Evolutionary conservation across 2,113 vertebrate genomes (phyloP), one percentile per base, ranked within the genome.

Genomic region (Toxotes jaculatrix): DNA sequence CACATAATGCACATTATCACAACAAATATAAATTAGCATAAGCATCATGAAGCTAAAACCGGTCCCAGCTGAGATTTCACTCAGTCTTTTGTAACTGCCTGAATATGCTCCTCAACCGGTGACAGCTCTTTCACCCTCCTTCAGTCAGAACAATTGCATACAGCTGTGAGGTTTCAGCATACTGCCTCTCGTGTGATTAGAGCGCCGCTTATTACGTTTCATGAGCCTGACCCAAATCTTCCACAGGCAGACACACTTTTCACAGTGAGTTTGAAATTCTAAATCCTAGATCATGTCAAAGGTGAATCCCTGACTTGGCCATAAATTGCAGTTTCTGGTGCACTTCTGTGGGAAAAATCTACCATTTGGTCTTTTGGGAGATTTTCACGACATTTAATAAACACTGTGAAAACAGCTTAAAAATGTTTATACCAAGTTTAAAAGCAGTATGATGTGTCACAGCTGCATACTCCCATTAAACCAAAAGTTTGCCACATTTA

Each of bases 221-320:
- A 95, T 94, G 88, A 92, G 90, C 64, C 89, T 94, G 93, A 94
- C 92, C 93, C 89, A 92, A 93, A 93, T 94, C 87, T 92, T 93
- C 75, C 67, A 79, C 79, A 83, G 51, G 85, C 80, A 80, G 77
- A 87, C 84, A 65, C 80, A 77, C 84, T 91, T 93, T 83, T 86
- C 64, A 73, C 43, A 77, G 83, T 31, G 59, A 85, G 80, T 87
- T 88, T 82, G 38, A 80, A 91, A 88, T 91, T 93, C 78, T 66
- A 88, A 93, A 93, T 90, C 91, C 87, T 67, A 87, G 78, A 87
- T 90, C 84, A 79, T 91, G 86, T 88, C 87, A 86, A 90, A 91
- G 88, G 87, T 87, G 90, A 92, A 88, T 86, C 86, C 72, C 70
- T 78, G 74, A 88, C 74, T 83, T 87, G 85, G 87, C 75, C 53